Evolutionary conservation across 2,888 invertebrate genomes (phyloP).

Genomic region (Augiades crinisus): DNA sequence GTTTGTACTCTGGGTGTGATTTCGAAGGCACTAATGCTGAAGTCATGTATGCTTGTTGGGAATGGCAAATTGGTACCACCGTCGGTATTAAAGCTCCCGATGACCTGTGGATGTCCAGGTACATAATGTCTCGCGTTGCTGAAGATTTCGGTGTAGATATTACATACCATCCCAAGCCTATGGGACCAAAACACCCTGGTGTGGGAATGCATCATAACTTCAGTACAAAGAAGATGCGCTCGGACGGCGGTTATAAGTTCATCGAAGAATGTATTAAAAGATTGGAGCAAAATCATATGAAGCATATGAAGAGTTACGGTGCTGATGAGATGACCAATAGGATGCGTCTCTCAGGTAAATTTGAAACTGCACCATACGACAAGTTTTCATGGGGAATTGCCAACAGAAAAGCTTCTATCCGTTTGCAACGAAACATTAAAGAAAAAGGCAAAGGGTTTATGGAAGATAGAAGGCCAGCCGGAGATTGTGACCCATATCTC

Average conservation of each 20-base stretch:
- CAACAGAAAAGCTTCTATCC: slow-evolving; percentile 94
- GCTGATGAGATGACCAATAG: slow-evolving; percentile 95
- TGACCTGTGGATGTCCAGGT: slow-evolving; percentile 93
- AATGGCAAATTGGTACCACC: slow-evolving; percentile 94
- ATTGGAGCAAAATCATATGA: slow-evolving; percentile 91
- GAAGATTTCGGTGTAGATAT: slow-evolving; percentile 91
- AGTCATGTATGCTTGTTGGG: slow-evolving; percentile 97
- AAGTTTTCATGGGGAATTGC: slow-evolving; percentile 95
- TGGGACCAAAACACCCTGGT: slow-evolving; percentile 92
- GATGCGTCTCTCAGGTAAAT: slow-evolving; percentile 94
- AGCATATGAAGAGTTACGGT: slow-evolving; percentile 96
- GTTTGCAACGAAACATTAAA: slow-evolving; percentile 93
- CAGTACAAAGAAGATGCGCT: slow-evolving; percentile 92
- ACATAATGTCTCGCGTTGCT: slow-evolving; percentile 89
- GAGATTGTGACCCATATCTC: slow-evolving; percentile 93
- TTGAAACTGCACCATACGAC: slow-evolving; percentile 97
- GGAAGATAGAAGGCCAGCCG: slow-evolving; percentile 95
- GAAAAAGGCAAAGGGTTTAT: slow-evolving; percentile 95
- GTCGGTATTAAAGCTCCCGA: slow-evolving; percentile 91
- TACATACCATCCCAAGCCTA: slow-evolving; percentile 87
- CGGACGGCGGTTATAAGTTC: slow-evolving; percentile 85
- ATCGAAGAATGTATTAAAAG: slow-evolving; percentile 96
- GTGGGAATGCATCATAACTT: slow-evolving; percentile 95
- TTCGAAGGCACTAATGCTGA: slow-evolving; percentile 98
- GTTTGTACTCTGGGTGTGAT: slow-evolving; percentile 95